Conservation (phyloP, 2,888 invertebrate species). For the Imbricaverruca yamaguchii region DNA sequence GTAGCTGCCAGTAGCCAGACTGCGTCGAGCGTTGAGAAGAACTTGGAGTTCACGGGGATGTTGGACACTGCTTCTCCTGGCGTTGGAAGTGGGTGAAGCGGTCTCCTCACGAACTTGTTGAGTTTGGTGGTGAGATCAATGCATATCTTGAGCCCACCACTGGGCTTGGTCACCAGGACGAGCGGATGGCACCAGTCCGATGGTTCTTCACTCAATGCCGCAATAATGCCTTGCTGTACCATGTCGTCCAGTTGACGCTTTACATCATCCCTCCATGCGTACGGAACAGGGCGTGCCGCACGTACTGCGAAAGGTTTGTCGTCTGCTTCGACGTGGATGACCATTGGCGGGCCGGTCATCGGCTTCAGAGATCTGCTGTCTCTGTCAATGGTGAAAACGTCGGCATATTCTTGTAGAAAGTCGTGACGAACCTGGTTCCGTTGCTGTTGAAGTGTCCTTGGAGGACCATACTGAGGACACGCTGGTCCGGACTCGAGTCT, state of each 20-base stretch:
- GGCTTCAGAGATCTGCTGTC: background rate
- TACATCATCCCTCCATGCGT: background rate
- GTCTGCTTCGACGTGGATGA: background rate
- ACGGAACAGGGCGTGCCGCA: background rate
- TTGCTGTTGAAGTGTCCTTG: background rate
- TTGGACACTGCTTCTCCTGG: conserved; percentile 3
- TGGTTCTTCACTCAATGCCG: background rate
- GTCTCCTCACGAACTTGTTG: conserved; percentile 17
- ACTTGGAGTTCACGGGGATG: background rate
- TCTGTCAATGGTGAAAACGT: background rate
- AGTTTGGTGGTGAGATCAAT: conserved; percentile 11
- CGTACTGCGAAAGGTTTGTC: background rate
- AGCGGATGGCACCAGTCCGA: too few relatives aligned
- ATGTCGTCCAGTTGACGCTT: too few relatives aligned
- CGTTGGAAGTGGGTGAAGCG: background rate
- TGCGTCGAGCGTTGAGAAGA: conserved; percentile 12
- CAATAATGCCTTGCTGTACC: background rate
- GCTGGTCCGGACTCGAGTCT: background rate
- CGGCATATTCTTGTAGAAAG: background rate
- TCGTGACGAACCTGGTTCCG: background rate
- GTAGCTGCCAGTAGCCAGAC: conserved; percentile 13
- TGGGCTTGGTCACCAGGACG: too few relatives aligned
- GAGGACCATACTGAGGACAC: background rate
- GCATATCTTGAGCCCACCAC: too few relatives aligned
- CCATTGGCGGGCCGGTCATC: too few relatives aligned